Percentiles rank a stretch among this genome's conserved stretches.
phyloP scores from a whole-genome alignment of 2,113 vertebrate species.

The Podilymbus podiceps region DNA sequence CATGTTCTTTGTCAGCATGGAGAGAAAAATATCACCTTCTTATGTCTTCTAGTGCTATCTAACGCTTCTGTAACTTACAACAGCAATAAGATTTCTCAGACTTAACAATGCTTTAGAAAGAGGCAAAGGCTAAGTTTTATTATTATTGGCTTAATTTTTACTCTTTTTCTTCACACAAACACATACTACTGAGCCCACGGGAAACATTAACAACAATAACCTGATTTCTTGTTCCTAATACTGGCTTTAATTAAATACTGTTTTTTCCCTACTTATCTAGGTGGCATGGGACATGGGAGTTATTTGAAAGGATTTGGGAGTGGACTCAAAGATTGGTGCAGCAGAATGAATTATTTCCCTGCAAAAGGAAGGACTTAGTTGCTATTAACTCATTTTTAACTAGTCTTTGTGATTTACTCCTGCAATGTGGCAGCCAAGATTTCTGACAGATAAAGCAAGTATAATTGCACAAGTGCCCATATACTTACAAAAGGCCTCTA shows the following conservation, averaged over 20 bases:
- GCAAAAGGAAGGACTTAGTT: background rate
- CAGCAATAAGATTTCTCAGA: background rate
- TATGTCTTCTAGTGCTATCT: background rate
- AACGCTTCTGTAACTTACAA: background rate
- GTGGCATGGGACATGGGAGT: background rate
- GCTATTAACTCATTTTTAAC: background rate
- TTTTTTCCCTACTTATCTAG: background rate
- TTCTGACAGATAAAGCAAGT: background rate
- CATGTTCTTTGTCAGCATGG: background rate
- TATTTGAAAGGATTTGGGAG: background rate
- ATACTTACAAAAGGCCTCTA: background rate
- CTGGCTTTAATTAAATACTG: constrained; percentile 26
- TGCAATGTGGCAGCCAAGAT: background rate
- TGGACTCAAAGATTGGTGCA: background rate
- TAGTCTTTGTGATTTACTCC: background rate
- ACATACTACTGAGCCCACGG: background rate
- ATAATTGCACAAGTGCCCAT: background rate
- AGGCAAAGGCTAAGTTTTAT: constrained; percentile 17
- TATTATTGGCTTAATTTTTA: constrained; percentile 22
- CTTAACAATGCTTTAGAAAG: background rate
- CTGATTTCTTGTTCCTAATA: background rate
- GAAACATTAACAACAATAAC: background rate
- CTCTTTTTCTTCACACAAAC: background rate
- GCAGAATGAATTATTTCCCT: background rate
- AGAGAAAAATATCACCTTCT: background rate